Base-by-base conservation (phyloP, 2,888 invertebrate genomes). In the Lagria hirta region DNA sequence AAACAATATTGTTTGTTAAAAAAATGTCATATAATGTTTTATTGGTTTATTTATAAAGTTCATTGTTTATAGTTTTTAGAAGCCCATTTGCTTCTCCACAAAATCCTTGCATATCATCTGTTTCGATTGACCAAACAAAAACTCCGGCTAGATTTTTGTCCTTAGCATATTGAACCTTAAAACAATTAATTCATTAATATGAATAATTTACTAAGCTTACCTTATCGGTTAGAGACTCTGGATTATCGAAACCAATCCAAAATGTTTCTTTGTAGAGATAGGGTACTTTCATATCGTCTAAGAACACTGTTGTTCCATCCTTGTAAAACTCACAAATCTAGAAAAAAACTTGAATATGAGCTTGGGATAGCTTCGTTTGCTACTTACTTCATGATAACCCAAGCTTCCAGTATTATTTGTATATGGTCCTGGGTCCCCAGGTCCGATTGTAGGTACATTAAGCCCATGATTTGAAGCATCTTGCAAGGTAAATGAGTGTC, bases 41-140 rank as follows among this genome's bases (percentile, higher is more conserved):
- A n/a, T n/a, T n/a, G n/a, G n/a, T n/a, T n/a, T n/a, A n/a, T n/a
- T n/a, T n/a, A n/a, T n/a, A n/a, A n/a, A n/a, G n/a, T n/a, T n/a
- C n/a, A n/a, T 21, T 27, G 16, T 36, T 42, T 11, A 86, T 73
- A 4, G 75, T 68, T 21, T 65, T 75, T n/a, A 86, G 54, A 3
- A 86, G 64, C 0, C 82, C 79, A 62, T 74, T 81, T 10, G 69
- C 70, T 7, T 55, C 57, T 0, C 78, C 76, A 51, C 84, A 84
- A 1, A 58, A 52, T 0, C 80, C 82, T 4, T 64, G 71, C 56
- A 84, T 84, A 57, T 87, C 86, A 58, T 87, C 87, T 3, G 82
- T 82, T 58, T 86, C 87, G 6, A 86, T 73, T 29, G 83, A 83
- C 86, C 86, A 87, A 0, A 82, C 57, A 84, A 86, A 84, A 0